These are phyloP conservation scores for Caenorhabditis zanzibari DNA, from an alignment of 2,888 invertebrate species.

Conservation along the genomic window DNA sequence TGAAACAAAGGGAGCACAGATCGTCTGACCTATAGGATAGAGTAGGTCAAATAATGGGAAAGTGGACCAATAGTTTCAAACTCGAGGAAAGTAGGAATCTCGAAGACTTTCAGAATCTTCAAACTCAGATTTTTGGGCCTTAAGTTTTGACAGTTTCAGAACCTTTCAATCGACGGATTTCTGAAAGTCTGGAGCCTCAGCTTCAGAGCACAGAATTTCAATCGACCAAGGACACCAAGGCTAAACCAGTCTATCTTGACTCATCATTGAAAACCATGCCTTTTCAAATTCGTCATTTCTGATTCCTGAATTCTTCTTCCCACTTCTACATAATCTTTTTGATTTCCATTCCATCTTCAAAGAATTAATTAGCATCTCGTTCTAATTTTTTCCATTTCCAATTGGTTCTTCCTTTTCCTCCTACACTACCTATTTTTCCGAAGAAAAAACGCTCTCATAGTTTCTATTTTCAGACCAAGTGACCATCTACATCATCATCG, in stretches of 20 bases:
- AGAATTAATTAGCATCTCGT: constrained; percentile 54
- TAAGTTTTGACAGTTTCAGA: too few species aligned
- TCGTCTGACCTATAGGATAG: constrained; percentile 3
- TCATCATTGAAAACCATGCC: background rate
- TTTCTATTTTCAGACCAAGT: constrained; percentile 21
- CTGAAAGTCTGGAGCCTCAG: background rate
- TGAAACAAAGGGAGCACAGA: background rate
- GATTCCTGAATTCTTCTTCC: constrained; percentile 27
- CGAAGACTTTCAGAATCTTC: too few species aligned
- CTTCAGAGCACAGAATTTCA: background rate
- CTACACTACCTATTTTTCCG: constrained; percentile 5
- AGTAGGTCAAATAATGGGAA: background rate
- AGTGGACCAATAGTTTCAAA: too few species aligned
- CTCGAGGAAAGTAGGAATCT: too few species aligned
- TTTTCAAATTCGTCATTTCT: constrained; percentile 25
- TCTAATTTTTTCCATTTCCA: constrained; percentile 21
- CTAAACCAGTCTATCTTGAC: background rate
- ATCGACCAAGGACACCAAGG: background rate
- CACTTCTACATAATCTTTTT: constrained; percentile 26
- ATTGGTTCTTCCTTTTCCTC: background rate
- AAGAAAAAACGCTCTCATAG: background rate
- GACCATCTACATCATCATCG: constrained; percentile 22
- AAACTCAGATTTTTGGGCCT: too few species aligned
- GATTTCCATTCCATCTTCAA: constrained; percentile 29
- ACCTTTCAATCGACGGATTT: too few species aligned